phyloP scores from a whole-genome alignment of 64 coral and sea anemone genomes.

The Acropora yongei region DNA sequence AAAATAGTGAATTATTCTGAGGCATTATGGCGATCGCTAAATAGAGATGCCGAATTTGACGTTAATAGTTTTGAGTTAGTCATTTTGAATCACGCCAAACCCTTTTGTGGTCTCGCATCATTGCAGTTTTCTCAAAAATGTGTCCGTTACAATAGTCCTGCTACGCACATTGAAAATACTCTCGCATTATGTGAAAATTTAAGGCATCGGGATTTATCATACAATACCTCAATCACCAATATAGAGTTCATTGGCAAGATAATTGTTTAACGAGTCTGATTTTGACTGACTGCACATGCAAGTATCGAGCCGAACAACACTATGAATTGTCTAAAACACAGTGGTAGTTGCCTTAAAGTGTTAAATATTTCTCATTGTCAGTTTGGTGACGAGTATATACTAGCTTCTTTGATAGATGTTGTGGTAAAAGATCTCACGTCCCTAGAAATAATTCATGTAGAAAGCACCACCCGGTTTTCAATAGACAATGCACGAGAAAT shows the following conservation, averaged over 20 bases:
- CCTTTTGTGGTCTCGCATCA: slow-evolving; percentile 59
- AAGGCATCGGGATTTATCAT: slow-evolving; percentile 56
- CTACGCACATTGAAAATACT: slow-evolving; percentile 28
- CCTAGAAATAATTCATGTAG: slow-evolving; percentile 64
- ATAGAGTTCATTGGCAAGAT: slow-evolving; percentile 54
- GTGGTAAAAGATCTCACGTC: slow-evolving; percentile 64
- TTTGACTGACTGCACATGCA: slow-evolving; percentile 46
- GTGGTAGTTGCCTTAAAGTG: slow-evolving; percentile 61
- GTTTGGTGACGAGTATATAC: slow-evolving; percentile 71
- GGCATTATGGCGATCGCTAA: slow-evolving; percentile 34
- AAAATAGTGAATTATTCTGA: slow-evolving; percentile 40
- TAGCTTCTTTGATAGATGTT: slow-evolving; percentile 42
- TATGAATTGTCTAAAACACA: slow-evolving; percentile 64
- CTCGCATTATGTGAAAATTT: slow-evolving; percentile 40
- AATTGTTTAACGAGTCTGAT: slow-evolving; percentile 58
- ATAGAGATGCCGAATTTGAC: slow-evolving; percentile 74
- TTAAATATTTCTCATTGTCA: slow-evolving; percentile 72
- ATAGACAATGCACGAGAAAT: slow-evolving; percentile 68
- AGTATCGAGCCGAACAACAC: slow-evolving; percentile 53
- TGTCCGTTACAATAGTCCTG: slow-evolving; percentile 56
- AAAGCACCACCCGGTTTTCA: slow-evolving; percentile 58
- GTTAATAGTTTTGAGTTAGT: slow-evolving; percentile 74
- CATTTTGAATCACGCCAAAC: slow-evolving; percentile 45
- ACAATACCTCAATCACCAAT: slow-evolving; percentile 53
- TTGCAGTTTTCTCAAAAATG: slow-evolving; percentile 34